Evolutionary conservation across 1,140 invertebrate species (phyloP), one percentile per base, ranked within the genome.

Genomic region (Macrobrachium rosenbergii): DNA sequence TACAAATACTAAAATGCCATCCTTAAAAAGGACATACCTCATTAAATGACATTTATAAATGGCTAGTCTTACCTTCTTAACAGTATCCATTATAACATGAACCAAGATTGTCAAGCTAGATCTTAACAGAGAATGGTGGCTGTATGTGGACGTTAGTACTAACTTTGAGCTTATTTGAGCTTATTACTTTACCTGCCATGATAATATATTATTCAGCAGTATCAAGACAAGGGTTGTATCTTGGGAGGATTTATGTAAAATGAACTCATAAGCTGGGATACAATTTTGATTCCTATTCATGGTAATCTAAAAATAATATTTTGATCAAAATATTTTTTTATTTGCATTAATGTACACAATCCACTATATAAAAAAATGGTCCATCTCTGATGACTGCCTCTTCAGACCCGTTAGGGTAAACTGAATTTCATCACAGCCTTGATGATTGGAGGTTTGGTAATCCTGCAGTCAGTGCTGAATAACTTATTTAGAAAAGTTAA

Each of bases 101-200:
- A 81, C 78, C 37, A 73, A 79, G 85, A 87, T 87, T 87, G 85
- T 87, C 85, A 76, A 82, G 78, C 67, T 87, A 69, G 72, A 72
- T 72, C 62, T 63, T 81, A 37, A 77, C 81, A 76, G 58, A 76
- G 75, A 79, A 76, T 69, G 81, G 60, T 84, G 79, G 78, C 64
- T 81, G 81, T 80, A 52, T 81, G 45, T 87, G 85, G 85, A 87
- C 85, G 85, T 87, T 73, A 87, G 78, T 73, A 81, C 58, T 81
- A 87, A 75, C 52, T 81, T 87, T 87, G 85, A 87, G 85, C 85
- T 87, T 72, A 76, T 52, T 87, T 87, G 85, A 87, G 85, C 85
- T 87, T 81, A 62, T 75, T 19, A 81, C 60, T 73, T 87, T 81
- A 73, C 78, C 69, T 82, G 85, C 64, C 77, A 80, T 72, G 58